phyloP scores from a whole-genome alignment of 2,797 vertebrate species.

The Enoplosus armatus region DNA sequence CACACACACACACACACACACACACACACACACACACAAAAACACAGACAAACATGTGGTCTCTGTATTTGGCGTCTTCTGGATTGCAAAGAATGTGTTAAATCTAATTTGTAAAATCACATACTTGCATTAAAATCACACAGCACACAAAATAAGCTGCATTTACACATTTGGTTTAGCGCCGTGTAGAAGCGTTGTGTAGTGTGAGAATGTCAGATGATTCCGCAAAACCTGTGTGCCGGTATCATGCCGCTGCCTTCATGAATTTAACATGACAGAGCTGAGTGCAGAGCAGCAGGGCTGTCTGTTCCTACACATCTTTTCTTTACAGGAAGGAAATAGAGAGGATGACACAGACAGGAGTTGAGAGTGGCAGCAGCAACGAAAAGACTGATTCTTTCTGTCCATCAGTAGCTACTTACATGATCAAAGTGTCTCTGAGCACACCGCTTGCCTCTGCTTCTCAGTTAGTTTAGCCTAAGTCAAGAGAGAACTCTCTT shows the following conservation, averaged over 20 bases:
- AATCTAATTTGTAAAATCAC: constrained; percentile 22
- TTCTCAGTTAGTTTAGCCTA: background rate
- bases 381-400: constrained; percentile 7
- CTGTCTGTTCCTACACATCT: too few species aligned
- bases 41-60: constrained; percentile 59
- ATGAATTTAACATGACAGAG: constrained; percentile 44
- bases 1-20: constrained; percentile 19
- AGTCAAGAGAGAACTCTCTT: background rate
- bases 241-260: constrained; percentile 7
- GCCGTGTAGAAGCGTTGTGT: background rate
- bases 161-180: constrained; percentile 16
- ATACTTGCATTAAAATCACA: constrained; percentile 22
- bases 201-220: constrained; percentile 53
- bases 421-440: constrained; percentile 18
- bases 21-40: constrained; percentile 36
- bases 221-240: constrained; percentile 53
- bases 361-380: constrained; percentile 49
- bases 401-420: constrained; percentile 50
- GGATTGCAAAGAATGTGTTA: constrained; percentile 41
- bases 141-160: background rate
- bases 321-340: constrained; percentile 8
- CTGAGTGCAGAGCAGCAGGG: constrained; percentile 24
- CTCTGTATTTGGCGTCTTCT: constrained; percentile 39
- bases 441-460: constrained; percentile 7
- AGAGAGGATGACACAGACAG: constrained; percentile 12